These are phyloP conservation scores for Tenthredo mesomela DNA, from an alignment of 2,888 invertebrate genomes.

Conservation along the genomic window DNA sequence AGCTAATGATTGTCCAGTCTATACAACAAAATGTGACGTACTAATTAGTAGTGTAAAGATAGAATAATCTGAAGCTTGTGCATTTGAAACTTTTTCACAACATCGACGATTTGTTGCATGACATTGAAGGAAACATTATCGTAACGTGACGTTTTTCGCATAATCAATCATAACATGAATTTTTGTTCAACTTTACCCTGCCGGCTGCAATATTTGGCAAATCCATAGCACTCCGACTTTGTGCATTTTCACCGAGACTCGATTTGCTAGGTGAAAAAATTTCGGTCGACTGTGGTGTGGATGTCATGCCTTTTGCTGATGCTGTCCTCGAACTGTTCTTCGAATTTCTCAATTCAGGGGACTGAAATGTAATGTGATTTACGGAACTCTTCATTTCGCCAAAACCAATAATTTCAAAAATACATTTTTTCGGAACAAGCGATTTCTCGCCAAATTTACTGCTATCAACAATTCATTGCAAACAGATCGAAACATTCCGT, in stretches of 20 bases:
- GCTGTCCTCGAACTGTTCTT: constrained; percentile 14
- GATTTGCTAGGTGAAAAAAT: neutral
- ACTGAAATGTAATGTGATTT: neutral
- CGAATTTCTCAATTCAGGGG: constrained; percentile 23
- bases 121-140: neutral
- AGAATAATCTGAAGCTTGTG: neutral
- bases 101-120: neutral
- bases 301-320: constrained; percentile 16
- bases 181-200: constrained; percentile 15
- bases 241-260: neutral
- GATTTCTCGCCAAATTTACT: neutral
- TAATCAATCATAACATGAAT: neutral
- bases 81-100: neutral
- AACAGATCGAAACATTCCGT: neutral
- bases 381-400: neutral
- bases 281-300: neutral
- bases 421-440: neutral
- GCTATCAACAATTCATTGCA: neutral
- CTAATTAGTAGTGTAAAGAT: neutral
- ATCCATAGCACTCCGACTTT: constrained; percentile 23
- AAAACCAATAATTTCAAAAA: neutral
- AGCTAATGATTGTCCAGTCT: constrained; percentile 18
- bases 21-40: neutral
- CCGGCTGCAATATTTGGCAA: neutral
- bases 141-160: neutral